Conservation (phyloP, 2,113 vertebrate species). For the Nycticorax nycticorax region DNA sequence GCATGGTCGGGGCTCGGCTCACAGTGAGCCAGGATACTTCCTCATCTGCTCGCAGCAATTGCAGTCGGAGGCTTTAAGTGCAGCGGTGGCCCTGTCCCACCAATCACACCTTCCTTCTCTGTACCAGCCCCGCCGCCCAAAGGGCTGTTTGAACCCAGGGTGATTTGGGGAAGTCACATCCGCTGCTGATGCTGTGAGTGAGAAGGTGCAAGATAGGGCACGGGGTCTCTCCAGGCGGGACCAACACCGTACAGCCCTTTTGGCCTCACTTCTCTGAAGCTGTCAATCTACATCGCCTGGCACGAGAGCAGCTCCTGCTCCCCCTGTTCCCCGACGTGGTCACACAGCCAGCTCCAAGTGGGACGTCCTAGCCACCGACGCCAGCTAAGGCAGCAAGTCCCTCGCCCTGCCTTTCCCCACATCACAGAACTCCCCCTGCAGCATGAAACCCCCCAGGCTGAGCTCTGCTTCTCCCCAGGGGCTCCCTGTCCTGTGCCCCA, state of each 20-base stretch:
- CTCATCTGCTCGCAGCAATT: fast-evolving
- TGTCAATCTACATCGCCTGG: fast-evolving
- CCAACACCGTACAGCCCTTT: fast-evolving
- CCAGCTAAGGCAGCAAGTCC: not conserved
- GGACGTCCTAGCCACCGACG: not conserved
- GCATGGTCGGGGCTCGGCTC: not conserved
- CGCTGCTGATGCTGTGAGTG: fast-evolving
- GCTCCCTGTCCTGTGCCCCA: not conserved
- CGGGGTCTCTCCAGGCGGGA: fast-evolving
- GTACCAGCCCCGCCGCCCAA: fast-evolving
- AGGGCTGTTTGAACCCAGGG: fast-evolving
- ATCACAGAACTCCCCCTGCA: not conserved
- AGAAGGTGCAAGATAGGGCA: fast-evolving
- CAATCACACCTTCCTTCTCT: not conserved
- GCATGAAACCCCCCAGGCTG: not conserved
- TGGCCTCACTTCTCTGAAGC: fast-evolving
- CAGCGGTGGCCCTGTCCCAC: fast-evolving
- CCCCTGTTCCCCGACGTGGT: fast-evolving
- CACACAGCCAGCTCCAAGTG: fast-evolving
- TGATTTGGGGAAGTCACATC: fast-evolving
- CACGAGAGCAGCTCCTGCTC: not conserved
- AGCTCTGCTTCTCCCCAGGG: not conserved
- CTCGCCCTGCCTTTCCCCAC: not conserved
- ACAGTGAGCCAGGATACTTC: fast-evolving
- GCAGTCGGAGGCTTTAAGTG: not conserved